A percentile compares a stretch with the other conserved stretches of the same genome.
phyloP scores from a whole-genome alignment of 2,113 vertebrate genomes.

The Lipotes vexillifer region DNA sequence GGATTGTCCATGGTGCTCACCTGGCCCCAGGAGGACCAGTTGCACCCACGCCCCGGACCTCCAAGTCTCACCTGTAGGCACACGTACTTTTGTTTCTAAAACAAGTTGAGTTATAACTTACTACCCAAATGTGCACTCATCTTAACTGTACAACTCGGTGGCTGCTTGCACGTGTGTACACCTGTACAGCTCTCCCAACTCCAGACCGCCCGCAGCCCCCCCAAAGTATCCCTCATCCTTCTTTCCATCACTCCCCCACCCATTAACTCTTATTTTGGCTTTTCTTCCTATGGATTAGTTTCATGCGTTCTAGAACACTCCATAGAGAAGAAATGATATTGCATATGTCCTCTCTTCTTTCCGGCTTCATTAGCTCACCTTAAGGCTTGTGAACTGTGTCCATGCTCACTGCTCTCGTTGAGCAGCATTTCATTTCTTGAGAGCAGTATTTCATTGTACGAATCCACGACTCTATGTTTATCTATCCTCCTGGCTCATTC shows the following conservation, averaged over 20 bases:
- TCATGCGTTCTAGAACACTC: not conserved
- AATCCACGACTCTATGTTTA: rapidly evolving
- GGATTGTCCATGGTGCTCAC: not conserved
- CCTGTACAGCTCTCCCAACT: too few relatives aligned
- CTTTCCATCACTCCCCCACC: not conserved
- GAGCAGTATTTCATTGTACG: rapidly evolving
- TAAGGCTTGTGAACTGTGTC: not conserved
- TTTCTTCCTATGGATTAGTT: not conserved
- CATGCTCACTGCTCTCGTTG: rapidly evolving
- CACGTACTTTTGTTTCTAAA: not conserved
- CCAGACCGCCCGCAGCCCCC: rapidly evolving
- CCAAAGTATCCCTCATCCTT: not conserved
- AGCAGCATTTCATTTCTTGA: rapidly evolving
- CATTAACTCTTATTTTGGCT: rapidly evolving
- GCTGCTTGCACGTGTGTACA: rapidly evolving
- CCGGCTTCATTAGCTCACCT: not conserved
- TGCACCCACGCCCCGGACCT: not conserved
- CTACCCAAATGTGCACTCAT: rapidly evolving
- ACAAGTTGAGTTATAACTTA: not conserved
- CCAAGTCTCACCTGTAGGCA: too few relatives aligned
- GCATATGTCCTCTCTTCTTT: rapidly evolving
- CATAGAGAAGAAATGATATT: not conserved
- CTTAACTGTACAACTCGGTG: rapidly evolving
- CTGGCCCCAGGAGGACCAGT: not conserved
- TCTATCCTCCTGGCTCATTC: not conserved